Evolutionary conservation across 2,888 invertebrate genomes (phyloP), one percentile per base, ranked within the genome.

Genomic region (Caenorhabditis sp.): DNA sequence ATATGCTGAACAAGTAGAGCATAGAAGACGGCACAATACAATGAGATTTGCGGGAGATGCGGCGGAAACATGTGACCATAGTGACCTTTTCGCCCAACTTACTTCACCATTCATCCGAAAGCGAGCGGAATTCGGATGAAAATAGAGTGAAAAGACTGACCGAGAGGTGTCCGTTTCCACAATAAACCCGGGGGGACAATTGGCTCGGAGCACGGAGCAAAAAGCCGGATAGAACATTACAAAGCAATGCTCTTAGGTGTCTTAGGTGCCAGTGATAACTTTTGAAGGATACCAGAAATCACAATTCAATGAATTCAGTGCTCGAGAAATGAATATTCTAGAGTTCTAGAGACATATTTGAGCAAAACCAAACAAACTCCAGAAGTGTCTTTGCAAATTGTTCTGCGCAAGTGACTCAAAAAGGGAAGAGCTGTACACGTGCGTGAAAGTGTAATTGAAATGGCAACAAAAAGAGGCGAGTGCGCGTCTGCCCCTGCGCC

Each of bases 371-470:
- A n/a, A n/a, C n/a, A n/a, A n/a, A n/a, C n/a, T n/a, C n/a, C n/a
- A n/a, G n/a, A n/a, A n/a, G n/a, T n/a, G n/a, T n/a, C n/a, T n/a
- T n/a, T n/a, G n/a, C n/a, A n/a, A n/a, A n/a, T n/a, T n/a, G n/a
- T n/a, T n/a, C n/a, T 61, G 45, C 20, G 50, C 22, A 26, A 48
- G 48, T 27, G 48, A 46, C 48, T 61, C 59, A 61, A 22, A 35
- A 61, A 39, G 30, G 30, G 30, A 13, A 35, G 35, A 35, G 11
- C 46, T 20, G 22, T 65, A 56, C 65, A 65, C 63, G 63, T 59
- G 63, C 55, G 65, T 65, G 55, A 65, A 65, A 65, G 48, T 65
- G 65, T 65, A 65, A 65, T 65, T 65, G 65, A 65, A 65, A 65
- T 65, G 65, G 55, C 65, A 56, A 65, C 65, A 65, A 55, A 65